Evolutionary conservation across 2,888 invertebrate genomes (phyloP).

Genomic region (Andricus quercusramuli): DNA sequence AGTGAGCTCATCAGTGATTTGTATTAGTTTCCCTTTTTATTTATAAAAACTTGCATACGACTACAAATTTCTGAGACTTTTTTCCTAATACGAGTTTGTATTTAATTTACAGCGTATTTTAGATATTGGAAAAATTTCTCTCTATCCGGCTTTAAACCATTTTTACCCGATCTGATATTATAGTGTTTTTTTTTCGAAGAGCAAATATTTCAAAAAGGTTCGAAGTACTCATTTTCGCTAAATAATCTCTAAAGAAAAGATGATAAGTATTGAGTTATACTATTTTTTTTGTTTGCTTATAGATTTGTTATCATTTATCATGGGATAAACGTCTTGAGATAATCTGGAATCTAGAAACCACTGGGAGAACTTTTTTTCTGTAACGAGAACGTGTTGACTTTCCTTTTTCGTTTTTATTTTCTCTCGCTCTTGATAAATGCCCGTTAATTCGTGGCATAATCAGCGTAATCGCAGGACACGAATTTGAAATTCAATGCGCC

Average conservation of each 20-base stretch:
- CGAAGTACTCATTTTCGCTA: not conserved
- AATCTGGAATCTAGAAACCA: not conserved
- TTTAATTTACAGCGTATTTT: not conserved
- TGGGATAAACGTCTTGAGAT: slow-evolving; percentile 12
- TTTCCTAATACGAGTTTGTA: not conserved
- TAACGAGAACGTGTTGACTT: not conserved
- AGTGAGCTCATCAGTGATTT: too few species aligned
- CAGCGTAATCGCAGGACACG: slow-evolving; percentile 23
- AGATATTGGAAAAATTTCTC: not conserved
- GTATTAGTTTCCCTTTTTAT: too few species aligned
- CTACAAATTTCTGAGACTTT: too few species aligned
- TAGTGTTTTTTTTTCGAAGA: too few species aligned
- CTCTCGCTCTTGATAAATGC: slow-evolving; percentile 17
- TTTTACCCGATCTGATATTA: too few species aligned
- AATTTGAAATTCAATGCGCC: slow-evolving; percentile 38
- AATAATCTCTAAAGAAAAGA: not conserved
- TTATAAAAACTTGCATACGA: too few species aligned
- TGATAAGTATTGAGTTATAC: not conserved
- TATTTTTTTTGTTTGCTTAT: slow-evolving; percentile 12
- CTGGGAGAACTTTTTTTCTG: not conserved
- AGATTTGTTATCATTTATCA: slow-evolving; percentile 12
- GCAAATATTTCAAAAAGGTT: too few species aligned
- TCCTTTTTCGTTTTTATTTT: not conserved
- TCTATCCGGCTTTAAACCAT: too few species aligned
- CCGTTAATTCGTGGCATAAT: slow-evolving; percentile 15